phyloP scores from a whole-genome alignment of 2,113 vertebrate species.

The Damaliscus lunatus region DNA sequence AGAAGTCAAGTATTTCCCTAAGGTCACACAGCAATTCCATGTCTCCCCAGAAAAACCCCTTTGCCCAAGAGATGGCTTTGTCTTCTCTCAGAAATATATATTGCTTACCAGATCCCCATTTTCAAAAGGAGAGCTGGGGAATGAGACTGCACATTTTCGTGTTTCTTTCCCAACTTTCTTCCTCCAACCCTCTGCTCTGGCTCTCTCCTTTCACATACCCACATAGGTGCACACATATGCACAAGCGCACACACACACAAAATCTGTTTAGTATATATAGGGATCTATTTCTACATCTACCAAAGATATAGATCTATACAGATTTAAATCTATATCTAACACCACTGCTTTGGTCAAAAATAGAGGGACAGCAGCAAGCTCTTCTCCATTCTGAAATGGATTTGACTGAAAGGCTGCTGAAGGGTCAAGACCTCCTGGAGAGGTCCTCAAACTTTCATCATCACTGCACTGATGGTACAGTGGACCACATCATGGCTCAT shows the following conservation, averaged over 20 bases:
- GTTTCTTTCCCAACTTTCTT: background rate
- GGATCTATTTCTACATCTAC: background rate
- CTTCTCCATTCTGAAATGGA: background rate
- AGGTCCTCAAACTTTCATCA: background rate
- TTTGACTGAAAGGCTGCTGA: background rate
- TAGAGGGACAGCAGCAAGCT: background rate
- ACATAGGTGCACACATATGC: background rate
- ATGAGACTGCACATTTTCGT: background rate
- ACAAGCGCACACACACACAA: background rate
- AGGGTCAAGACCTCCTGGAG: background rate
- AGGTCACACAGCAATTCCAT: constrained; percentile 30
- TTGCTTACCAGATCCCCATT: background rate
- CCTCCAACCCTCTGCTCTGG: background rate
- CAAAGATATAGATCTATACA: background rate
- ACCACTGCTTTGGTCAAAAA: background rate
- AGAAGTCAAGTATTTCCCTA: constrained; percentile 40
- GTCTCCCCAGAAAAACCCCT: background rate
- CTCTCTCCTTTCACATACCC: background rate
- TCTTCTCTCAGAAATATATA: background rate
- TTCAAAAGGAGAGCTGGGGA: background rate
- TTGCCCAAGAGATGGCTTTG: background rate
- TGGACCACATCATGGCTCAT: background rate
- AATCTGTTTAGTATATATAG: background rate
- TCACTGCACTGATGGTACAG: background rate
- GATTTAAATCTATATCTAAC: background rate